Evolutionary conservation across 2,797 vertebrate genomes (phyloP), one percentile per base, ranked within the genome.

Genomic region (Linurgus olivaceus): DNA sequence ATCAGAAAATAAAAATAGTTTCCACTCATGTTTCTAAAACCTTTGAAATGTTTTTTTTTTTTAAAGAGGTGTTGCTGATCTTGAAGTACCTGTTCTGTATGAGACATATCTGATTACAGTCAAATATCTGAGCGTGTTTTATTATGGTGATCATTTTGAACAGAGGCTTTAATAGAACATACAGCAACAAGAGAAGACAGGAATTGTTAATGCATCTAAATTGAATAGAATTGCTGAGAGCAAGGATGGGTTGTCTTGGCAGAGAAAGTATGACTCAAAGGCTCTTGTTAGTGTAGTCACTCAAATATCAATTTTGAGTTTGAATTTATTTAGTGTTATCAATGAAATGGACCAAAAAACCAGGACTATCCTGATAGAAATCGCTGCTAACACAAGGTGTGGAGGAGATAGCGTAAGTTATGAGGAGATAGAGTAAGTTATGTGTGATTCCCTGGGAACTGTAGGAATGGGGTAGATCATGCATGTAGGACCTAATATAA

Each of bases 1-100:
- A 87, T 87, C 67, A 70, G 68, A 94, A 94, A 96, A 85, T 70
- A 66, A 75, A 90, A 76, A 59, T 29, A 44, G 21, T 92, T 94
- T 87, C 52, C 45, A 83, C 7, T 89, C 26, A 57, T 57, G 45
- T 50, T 94, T 92, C 68, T 85, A 71, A 89, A 96, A 74, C 50
- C 38, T 86, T 68, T 86, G 65, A 86, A 88, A 87, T 1, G 0
- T 58, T n/a, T n/a, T 21, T 44, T 71, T 38, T 83, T 88, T 47
- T 37, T 11, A 37, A 44, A 42, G 42, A 82, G 5, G 0, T 67
- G 19, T 35, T 91, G 55, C 19, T 91, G 38, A 50, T 96, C 85
- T 93, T 83, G 85, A 88, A 78, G n/a, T 40, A 62, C 54, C 38
- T 84, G 58, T 68, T 94, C 33, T 80, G 10, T 70, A 28, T 37